Evolutionary conservation across 2,888 invertebrate species (phyloP).

Genomic region (Thyatira batis): DNA sequence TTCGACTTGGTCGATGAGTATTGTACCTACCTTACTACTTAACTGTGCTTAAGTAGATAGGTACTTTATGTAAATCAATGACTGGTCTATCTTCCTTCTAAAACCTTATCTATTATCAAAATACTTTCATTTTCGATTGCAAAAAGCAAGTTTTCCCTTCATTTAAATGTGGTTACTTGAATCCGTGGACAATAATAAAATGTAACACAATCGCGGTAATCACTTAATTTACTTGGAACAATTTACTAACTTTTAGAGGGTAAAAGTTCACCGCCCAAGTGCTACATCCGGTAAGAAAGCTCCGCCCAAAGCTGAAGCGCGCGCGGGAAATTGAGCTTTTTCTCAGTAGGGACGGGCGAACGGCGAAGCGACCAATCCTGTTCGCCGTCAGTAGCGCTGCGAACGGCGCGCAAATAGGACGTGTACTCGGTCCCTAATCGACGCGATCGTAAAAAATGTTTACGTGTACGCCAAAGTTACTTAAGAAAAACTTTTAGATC

Average conservation of each 20-base stretch:
- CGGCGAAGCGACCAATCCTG: slow-evolving; percentile 40
- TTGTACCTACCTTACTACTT: too few relatives aligned
- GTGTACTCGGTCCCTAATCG: neutral
- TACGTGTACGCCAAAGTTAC: slow-evolving; percentile 61
- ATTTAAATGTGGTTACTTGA: too few relatives aligned
- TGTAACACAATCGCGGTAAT: too few relatives aligned
- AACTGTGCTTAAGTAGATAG: too few relatives aligned
- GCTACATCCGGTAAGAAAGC: slow-evolving; percentile 47
- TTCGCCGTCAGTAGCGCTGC: slow-evolving; percentile 52
- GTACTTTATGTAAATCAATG: too few relatives aligned
- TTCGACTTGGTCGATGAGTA: too few relatives aligned
- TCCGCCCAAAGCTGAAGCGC: slow-evolving; percentile 57
- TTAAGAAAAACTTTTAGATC: slow-evolving; percentile 39
- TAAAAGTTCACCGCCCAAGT: slow-evolving; percentile 41
- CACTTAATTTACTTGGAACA: neutral
- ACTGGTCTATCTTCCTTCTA: too few relatives aligned
- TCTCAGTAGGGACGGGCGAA: slow-evolving; percentile 26
- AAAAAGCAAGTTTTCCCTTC: too few relatives aligned
- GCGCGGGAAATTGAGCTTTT: slow-evolving; percentile 61
- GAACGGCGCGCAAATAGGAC: slow-evolving; percentile 41
- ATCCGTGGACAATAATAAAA: too few relatives aligned
- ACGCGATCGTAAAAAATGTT: slow-evolving; percentile 53
- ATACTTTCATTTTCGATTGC: too few relatives aligned
- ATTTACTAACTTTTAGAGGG: slow-evolving; percentile 2
- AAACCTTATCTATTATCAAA: too few relatives aligned